Evolutionary conservation across 2,888 invertebrate species (phyloP), one percentile per base, ranked within the genome.

Genomic region (Himalopsyche anomala): DNA sequence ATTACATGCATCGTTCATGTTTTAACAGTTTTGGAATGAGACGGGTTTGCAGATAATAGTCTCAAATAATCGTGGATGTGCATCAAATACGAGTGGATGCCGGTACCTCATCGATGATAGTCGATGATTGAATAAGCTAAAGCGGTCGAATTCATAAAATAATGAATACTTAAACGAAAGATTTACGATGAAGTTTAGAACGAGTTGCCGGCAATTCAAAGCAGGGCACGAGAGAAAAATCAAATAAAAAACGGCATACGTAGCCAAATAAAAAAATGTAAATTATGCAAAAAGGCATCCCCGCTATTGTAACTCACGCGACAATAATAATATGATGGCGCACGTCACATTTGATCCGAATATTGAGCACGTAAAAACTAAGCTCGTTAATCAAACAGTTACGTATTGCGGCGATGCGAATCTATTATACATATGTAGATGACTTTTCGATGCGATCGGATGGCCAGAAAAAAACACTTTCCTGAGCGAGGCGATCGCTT

Each of bases 291-390:
- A 62, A 62, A 62, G n/a, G 11, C 19, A 62, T 62, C 62, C 19
- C 28, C 19, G 62, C n/a, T 62, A 19, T n/a, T 62, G 28, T 62
- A 62, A 62, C 19, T 62, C 62, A 62, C 28, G 62, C 28, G 62
- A 19, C 62, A 62, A 62, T 62, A 62, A 62, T 62, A 62, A 62
- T 62, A 62, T 62, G 62, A 62, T 62, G 62, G 62, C 19, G 62
- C 62, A 62, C 62, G 62, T 62, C 62, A 62, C 62, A 62, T 62
- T 62, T 62, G 62, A 62, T 62, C 62, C 62, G 62, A 28, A n/a
- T 28, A 28, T 28, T 15, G 62, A 62, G 28, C 28, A 62, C 62
- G 62, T 56, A 62, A 62, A 62, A 62, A 62, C 62, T 62, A 62
- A 62, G 19, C 28, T 6, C 62, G 62, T 62, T 62, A 62, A 62